These are phyloP conservation scores for Coenobita brevimanus DNA, from an alignment of 1,140 invertebrate genomes.

Conservation along the genomic window DNA sequence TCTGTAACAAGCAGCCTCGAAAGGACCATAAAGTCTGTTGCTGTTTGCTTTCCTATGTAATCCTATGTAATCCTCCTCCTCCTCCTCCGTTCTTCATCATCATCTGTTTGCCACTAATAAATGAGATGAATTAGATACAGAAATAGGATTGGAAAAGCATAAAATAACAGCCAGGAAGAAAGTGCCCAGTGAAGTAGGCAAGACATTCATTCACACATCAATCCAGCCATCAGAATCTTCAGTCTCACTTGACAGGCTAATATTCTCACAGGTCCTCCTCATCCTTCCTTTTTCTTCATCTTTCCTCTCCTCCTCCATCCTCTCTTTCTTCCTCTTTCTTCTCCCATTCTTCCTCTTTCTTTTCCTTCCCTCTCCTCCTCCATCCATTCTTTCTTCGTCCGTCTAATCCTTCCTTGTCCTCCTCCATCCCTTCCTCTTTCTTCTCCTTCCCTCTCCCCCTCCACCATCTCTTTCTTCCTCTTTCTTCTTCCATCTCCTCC, in stretches of 20 bases:
- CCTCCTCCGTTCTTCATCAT: neutral
- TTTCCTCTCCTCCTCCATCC: neutral
- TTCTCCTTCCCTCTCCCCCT: neutral
- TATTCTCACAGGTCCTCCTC: too few species aligned
- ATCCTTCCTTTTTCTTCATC: neutral
- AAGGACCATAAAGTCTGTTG: too few species aligned
- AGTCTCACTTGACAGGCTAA: neutral
- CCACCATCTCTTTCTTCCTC: neutral
- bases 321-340: neutral
- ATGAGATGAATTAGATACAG: too few species aligned
- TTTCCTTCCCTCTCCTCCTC: neutral
- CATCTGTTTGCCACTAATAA: neutral
- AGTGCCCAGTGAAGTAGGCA: too few species aligned
- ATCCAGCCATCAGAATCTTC: neutral
- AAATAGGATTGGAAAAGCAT: too few species aligned
- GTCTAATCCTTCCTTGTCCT: neutral
- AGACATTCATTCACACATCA: neutral
- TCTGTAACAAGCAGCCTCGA: too few species aligned
- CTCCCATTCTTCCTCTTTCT: neutral
- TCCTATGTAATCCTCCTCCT: too few species aligned
- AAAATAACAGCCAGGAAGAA: too few species aligned
- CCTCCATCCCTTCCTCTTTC: neutral
- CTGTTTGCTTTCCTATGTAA: too few species aligned
- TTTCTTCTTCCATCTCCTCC: neutral
- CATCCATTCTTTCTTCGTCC: too few species aligned